Conservation (phyloP, 2,113 vertebrate genomes). For the Candoia aspera region DNA sequence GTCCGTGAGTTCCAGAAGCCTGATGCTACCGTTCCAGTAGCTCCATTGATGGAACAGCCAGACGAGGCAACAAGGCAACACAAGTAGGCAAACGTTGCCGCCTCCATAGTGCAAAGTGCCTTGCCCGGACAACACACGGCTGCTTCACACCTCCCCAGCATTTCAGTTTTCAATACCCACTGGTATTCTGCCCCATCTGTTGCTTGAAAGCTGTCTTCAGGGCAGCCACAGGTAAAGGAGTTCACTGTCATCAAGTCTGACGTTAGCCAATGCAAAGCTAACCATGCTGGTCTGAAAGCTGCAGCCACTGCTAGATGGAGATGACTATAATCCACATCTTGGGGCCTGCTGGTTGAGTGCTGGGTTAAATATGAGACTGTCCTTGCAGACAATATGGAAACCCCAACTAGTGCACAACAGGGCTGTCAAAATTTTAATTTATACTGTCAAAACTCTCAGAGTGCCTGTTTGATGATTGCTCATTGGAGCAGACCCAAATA, state of each 20-base stretch:
- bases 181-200: neutral
- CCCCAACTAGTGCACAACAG: neutral
- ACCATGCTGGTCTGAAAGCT: neutral
- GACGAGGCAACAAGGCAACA: neutral
- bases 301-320: neutral
- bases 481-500: neutral
- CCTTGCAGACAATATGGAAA: neutral
- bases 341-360: neutral
- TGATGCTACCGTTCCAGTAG: neutral
- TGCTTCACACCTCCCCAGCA: neutral
- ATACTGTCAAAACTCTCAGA: neutral
- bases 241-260: neutral
- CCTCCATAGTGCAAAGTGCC: neutral
- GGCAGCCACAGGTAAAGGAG: neutral
- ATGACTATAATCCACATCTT: neutral
- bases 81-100: neutral
- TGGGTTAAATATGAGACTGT: neutral
- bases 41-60: neutral
- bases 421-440: neutral
- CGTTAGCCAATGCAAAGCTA: too few species aligned
- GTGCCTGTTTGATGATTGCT: neutral
- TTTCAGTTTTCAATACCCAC: neutral
- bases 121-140: neutral
- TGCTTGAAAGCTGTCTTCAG: neutral
- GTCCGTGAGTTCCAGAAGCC: neutral